A percentile compares a stretch with the other conserved stretches of the same genome.
phyloP scores from a whole-genome alignment of 2,797 vertebrate genomes.

The Leuciscus waleckii region DNA sequence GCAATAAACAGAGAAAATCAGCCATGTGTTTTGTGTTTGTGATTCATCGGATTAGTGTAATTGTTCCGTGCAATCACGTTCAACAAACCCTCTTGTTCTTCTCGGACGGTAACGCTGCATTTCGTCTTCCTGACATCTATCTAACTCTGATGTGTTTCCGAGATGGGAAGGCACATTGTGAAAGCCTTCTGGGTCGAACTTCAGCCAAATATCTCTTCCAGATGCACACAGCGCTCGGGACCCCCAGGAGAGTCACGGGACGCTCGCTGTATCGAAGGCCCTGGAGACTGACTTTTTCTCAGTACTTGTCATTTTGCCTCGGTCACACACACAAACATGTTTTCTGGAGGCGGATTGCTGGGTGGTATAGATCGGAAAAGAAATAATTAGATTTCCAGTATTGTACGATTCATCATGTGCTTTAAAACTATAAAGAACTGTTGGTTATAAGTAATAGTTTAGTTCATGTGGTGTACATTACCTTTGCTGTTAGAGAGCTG shows the following conservation, averaged over 20 bases:
- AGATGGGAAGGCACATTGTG: conserved; percentile 43
- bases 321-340: conserved; percentile 37
- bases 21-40: conserved; percentile 2
- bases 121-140: conserved; percentile 30
- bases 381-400: conserved; percentile 54
- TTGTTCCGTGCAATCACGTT: not conserved
- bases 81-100: not conserved
- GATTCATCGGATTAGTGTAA: not conserved
- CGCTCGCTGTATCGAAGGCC: conserved; percentile 29
- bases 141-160: conserved; percentile 30
- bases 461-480: conserved; percentile 78
- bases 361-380: conserved; percentile 38
- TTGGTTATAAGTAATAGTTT: conserved; percentile 69
- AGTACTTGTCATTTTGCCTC: conserved; percentile 3
- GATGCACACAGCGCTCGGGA: conserved; percentile 48
- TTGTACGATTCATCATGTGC: conserved; percentile 46
- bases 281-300: conserved; percentile 14
- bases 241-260: conserved; percentile 8
- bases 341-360: conserved; percentile 43
- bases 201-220: conserved; percentile 55
- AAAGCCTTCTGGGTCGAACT: conserved; percentile 46
- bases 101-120: not conserved
- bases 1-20: not conserved
- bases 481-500: conserved; percentile 47
- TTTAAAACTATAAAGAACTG: conserved; percentile 17